A percentile compares a stretch with the other conserved stretches of the same genome.
These are phyloP conservation scores for Ochotona princeps DNA, from an alignment of 2,113 vertebrate genomes.

Conservation along the genomic window DNA sequence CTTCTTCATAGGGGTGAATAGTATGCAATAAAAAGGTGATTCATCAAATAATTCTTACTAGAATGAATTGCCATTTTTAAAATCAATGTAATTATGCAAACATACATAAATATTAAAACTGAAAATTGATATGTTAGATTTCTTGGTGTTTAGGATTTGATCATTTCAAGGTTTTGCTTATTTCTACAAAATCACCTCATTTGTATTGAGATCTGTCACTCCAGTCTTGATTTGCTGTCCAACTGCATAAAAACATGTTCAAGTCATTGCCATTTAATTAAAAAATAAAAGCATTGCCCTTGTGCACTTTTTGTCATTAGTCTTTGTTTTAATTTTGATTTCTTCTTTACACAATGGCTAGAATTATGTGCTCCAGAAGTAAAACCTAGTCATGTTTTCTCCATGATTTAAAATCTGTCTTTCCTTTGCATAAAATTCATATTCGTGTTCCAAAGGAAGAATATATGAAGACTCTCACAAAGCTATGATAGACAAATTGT, in stretches of 20 bases:
- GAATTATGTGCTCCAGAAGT: not conserved
- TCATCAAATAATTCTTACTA: not conserved
- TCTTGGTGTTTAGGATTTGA: not conserved
- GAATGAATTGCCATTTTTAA: not conserved
- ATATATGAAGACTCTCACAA: not conserved
- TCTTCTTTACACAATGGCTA: not conserved
- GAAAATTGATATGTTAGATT: not conserved
- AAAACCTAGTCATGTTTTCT: not conserved
- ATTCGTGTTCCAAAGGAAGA: not conserved
- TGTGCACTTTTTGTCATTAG: not conserved
- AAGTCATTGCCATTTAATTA: not conserved
- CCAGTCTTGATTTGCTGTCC: not conserved
- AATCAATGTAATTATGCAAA: not conserved
- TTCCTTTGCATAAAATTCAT: not conserved
- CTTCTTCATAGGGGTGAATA: not conserved
- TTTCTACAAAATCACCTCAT: not conserved
- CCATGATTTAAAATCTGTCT: not conserved
- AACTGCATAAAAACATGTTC: not conserved
- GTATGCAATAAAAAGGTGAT: not conserved
- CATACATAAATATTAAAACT: not conserved
- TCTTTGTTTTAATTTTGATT: not conserved
- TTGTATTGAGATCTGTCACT: not conserved
- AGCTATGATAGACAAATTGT: accelerated
- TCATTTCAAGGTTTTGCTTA: not conserved
- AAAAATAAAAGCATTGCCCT: not conserved